Evolutionary conservation across 2,888 invertebrate species (phyloP).

Genomic region (Cremastobaeus sp.): DNA sequence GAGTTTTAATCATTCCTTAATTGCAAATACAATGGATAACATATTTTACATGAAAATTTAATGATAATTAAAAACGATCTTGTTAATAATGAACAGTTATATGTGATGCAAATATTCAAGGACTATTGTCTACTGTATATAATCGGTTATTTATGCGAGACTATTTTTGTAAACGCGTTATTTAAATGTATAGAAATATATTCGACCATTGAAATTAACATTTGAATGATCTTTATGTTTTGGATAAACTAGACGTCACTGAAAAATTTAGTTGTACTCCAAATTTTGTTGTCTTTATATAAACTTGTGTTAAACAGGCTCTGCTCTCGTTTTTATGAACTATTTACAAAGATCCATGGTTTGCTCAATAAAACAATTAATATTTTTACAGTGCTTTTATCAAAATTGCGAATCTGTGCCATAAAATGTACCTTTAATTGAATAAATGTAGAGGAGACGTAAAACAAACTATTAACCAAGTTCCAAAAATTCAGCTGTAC

Average conservation of each 20-base stretch:
- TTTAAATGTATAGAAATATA: slow-evolving; percentile 24
- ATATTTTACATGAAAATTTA: no score
- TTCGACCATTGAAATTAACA: slow-evolving; percentile 7
- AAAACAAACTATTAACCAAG: slow-evolving; percentile 2
- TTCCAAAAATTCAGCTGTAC: slow-evolving; percentile 42
- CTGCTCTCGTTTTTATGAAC: slow-evolving; percentile 24
- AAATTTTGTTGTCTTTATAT: slow-evolving; percentile 4
- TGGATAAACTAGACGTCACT: not conserved
- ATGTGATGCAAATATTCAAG: slow-evolving; percentile 14
- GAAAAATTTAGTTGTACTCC: not conserved
- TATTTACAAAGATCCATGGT: slow-evolving; percentile 10
- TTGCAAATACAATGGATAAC: no score
- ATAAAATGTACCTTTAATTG: slow-evolving; percentile 22
- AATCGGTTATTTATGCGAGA: slow-evolving; percentile 32
- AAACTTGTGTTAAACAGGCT: slow-evolving; percentile 22
- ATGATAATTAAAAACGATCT: not conserved
- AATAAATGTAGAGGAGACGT: not conserved
- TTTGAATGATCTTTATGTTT: slow-evolving; percentile 24
- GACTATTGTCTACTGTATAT: slow-evolving; percentile 16
- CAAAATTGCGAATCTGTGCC: slow-evolving; percentile 51
- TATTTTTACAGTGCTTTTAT: slow-evolving; percentile 37
- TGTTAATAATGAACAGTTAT: not conserved
- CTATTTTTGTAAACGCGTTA: slow-evolving; percentile 41
- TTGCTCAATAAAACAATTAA: slow-evolving; percentile 37
- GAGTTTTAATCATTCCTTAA: no score